Evolutionary conservation across 37 sponge, comb jelly and placozoan genomes (phyloP).

Genomic region (Oopsacas minuta): DNA sequence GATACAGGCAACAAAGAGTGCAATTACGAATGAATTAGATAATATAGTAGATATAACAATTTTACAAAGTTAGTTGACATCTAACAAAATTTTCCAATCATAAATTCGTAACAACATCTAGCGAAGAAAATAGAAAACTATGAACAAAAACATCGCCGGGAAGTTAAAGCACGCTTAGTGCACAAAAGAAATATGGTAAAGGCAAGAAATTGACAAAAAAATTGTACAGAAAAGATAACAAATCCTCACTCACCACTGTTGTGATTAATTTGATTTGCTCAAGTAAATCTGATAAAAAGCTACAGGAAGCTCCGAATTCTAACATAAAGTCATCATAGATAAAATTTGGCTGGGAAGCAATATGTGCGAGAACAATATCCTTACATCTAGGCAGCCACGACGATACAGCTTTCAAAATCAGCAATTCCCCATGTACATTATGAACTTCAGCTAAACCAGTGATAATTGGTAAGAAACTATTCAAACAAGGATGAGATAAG

Average conservation of each 20-base stretch:
- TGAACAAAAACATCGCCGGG: too few species aligned
- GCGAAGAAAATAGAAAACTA: too few species aligned
- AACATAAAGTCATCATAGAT: background rate
- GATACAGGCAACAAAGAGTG: too few species aligned
- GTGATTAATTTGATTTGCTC: background rate
- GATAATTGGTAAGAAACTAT: background rate
- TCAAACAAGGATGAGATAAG: background rate
- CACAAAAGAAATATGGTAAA: too few species aligned
- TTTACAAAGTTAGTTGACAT: too few species aligned
- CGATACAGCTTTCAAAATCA: background rate
- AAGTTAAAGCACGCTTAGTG: too few species aligned
- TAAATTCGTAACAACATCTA: too few species aligned
- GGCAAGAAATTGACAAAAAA: too few species aligned
- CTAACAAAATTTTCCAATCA: too few species aligned
- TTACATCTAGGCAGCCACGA: background rate
- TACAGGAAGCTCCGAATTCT: background rate
- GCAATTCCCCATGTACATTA: background rate
- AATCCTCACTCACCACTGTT: background rate
- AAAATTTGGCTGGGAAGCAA: background rate
- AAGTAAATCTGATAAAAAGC: constrained; percentile 2
- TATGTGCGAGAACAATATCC: background rate
- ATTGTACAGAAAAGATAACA: too few species aligned
- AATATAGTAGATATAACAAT: too few species aligned
- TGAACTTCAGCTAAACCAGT: background rate
- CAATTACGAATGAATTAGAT: too few species aligned